phyloP scores from a whole-genome alignment of 2,888 invertebrate species.

The Melinaea marsaeus region DNA sequence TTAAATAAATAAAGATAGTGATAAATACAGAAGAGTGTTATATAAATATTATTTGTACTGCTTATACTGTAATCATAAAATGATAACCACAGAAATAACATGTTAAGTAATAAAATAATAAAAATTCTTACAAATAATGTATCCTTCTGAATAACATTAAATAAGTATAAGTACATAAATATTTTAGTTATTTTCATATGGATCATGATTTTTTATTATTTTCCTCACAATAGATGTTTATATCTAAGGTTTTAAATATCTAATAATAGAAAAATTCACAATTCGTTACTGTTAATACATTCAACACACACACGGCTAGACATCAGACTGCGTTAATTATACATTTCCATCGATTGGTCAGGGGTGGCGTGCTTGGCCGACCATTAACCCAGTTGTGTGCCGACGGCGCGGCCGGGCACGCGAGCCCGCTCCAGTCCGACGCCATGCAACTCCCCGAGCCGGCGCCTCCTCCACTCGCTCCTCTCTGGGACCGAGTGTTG shows the following conservation, averaged over 20 bases:
- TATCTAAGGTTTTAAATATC: neutral
- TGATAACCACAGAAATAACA: too few species aligned
- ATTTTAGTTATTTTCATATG: too few species aligned
- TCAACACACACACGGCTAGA: neutral
- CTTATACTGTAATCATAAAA: too few species aligned
- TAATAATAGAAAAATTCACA: neutral
- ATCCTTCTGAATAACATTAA: too few species aligned
- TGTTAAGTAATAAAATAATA: too few species aligned
- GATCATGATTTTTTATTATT: too few species aligned
- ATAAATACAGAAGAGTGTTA: too few species aligned
- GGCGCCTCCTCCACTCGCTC: constrained; percentile 80
- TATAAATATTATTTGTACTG: too few species aligned
- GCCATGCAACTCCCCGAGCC: constrained; percentile 72
- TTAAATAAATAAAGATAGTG: too few species aligned
- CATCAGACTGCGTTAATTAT: constrained; percentile 13
- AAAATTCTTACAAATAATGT: too few species aligned
- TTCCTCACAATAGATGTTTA: too few species aligned
- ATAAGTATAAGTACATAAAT: too few species aligned
- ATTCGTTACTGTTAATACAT: neutral
- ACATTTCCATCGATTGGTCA: constrained; percentile 70
- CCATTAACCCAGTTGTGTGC: constrained; percentile 76
- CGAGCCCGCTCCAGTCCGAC: constrained; percentile 67
- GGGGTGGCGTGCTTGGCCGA: constrained; percentile 65
- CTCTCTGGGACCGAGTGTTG: constrained; percentile 89
- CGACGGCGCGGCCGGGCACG: constrained; percentile 71